Conservation (phyloP, 2,113 vertebrate genomes). For the Paradoxurus hermaphroditus region DNA sequence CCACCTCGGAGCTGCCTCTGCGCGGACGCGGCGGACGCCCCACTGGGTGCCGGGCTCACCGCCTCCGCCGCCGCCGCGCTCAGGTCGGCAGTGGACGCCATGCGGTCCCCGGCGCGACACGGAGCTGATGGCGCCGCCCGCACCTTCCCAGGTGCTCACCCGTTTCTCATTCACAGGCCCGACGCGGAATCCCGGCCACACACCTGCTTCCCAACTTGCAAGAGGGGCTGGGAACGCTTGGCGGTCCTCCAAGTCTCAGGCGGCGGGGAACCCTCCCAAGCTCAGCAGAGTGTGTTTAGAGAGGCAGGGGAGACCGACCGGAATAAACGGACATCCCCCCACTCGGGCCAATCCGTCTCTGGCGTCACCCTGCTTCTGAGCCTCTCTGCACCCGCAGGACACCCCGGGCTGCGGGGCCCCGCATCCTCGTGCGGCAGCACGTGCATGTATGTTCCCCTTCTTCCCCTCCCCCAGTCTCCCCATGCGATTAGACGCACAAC, state of each 20-base stretch:
- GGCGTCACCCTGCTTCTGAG: fast-evolving
- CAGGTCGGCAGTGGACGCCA: neutral
- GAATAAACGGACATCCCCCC: fast-evolving
- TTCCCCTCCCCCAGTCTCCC: neutral
- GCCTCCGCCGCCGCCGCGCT: fast-evolving
- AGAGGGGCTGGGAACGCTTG: neutral
- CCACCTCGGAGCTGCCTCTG: fast-evolving
- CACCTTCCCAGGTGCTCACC: neutral
- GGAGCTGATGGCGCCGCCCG: fast-evolving
- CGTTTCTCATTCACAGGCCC: neutral
- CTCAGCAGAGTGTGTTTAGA: neutral
- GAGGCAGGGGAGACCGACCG: too few relatives aligned
- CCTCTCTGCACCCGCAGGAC: fast-evolving
- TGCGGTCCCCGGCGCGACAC: fast-evolving
- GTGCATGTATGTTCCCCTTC: neutral
- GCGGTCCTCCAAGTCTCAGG: neutral
- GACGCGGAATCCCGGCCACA: fast-evolving
- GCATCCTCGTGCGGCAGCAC: fast-evolving
- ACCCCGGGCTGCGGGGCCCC: fast-evolving
- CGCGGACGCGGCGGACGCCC: fast-evolving
- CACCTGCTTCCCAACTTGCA: neutral
- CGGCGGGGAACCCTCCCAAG: neutral
- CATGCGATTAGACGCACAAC: neutral
- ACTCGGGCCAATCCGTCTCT: fast-evolving
- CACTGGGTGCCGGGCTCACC: fast-evolving